Evolutionary conservation across 2,797 vertebrate genomes (phyloP).

Genomic region (Sparidentex hasta): DNA sequence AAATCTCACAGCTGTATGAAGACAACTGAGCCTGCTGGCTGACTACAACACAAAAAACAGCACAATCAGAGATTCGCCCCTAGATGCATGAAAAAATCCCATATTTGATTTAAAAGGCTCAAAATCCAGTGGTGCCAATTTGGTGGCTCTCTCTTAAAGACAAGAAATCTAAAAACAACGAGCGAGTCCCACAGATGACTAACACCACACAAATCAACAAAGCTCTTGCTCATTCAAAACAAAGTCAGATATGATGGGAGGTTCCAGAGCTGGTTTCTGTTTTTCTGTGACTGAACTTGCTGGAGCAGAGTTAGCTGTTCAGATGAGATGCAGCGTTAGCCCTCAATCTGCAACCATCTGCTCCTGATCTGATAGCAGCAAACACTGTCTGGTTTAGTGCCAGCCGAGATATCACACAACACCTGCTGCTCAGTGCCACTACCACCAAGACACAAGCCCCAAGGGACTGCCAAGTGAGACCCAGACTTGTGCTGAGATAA

Average conservation of each 20-base stretch:
- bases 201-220: slow-evolving; percentile 33
- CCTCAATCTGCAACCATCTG: slow-evolving; percentile 66
- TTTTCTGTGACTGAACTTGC: slow-evolving; percentile 15
- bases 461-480: slow-evolving; percentile 33
- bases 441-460: slow-evolving; percentile 50
- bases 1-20: slow-evolving; percentile 25
- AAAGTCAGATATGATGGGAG: slow-evolving; percentile 12
- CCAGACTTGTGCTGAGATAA: slow-evolving; percentile 54
- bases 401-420: slow-evolving; percentile 55
- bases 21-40: slow-evolving; percentile 2
- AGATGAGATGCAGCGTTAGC: slow-evolving; percentile 48
- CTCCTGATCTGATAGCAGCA: slow-evolving; percentile 56
- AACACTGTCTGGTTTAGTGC: slow-evolving; percentile 56
- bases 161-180: slow-evolving; percentile 41
- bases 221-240: slow-evolving; percentile 30
- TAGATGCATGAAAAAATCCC: slow-evolving; percentile 2
- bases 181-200: slow-evolving; percentile 18
- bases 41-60: slow-evolving; percentile 2
- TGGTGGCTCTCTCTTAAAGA: slow-evolving; percentile 32
- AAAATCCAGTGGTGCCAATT: slow-evolving; percentile 2
- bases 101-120: slow-evolving; percentile 21
- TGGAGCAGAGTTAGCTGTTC: slow-evolving; percentile 17
- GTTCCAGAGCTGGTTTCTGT: slow-evolving; percentile 4
- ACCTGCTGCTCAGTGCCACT: slow-evolving; percentile 63
- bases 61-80: not conserved